These are phyloP conservation scores for Drosophila rubida DNA, from an alignment of 2,888 invertebrate species.

Conservation along the genomic window DNA sequence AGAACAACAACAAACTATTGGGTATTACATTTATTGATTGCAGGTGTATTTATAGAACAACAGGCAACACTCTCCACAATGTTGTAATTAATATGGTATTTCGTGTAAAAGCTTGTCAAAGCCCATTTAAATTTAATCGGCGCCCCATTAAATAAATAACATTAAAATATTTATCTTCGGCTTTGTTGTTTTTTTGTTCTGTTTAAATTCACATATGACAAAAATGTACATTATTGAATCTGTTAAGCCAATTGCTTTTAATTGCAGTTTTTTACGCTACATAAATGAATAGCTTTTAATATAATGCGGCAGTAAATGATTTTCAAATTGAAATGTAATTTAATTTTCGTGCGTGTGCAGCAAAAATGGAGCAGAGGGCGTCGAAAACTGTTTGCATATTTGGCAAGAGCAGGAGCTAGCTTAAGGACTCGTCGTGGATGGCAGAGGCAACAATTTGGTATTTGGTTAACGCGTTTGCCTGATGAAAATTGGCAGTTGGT, in stretches of 20 bases:
- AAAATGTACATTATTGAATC: not conserved
- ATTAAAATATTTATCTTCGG: not conserved
- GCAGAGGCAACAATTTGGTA: constrained; percentile 8
- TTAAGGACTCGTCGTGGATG: constrained; percentile 2
- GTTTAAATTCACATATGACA: not conserved
- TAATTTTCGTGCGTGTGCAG: constrained; percentile 9
- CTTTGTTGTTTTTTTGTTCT: not conserved
- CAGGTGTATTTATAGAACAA: not conserved
- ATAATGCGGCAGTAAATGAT: constrained; percentile 7
- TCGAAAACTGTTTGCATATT: not conserved
- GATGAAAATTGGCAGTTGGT: constrained; percentile 41
- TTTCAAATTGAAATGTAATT: constrained; percentile 22
- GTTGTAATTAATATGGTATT: not conserved
- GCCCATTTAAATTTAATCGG: not conserved
- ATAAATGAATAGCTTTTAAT: constrained; percentile 15
- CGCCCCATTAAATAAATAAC: not conserved
- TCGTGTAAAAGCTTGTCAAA: not conserved
- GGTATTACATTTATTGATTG: constrained; percentile 1
- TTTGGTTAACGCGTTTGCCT: constrained; percentile 27
- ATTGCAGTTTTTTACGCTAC: constrained; percentile 7
- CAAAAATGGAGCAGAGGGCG: not conserved
- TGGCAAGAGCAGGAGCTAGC: not conserved
- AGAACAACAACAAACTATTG: not conserved
- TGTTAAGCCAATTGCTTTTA: constrained; percentile 10
- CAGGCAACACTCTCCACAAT: not conserved